Percentiles rank a stretch among this genome's conserved stretches.
phyloP scores from a whole-genome alignment of 2,888 invertebrate genomes.

The Mongoloraphidia duomilia region DNA sequence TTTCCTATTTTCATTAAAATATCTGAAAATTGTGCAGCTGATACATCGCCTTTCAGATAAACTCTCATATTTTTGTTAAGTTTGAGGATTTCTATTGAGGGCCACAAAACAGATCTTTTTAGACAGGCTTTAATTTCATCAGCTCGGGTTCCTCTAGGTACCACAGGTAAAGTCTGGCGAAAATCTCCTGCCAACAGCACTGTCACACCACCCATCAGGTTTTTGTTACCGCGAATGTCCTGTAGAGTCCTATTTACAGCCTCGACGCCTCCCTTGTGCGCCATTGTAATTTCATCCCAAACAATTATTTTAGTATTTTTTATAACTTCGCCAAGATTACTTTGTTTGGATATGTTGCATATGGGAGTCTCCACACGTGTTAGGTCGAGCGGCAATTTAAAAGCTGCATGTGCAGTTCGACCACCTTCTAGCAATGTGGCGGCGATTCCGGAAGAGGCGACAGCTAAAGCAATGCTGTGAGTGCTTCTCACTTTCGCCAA shows the following conservation, averaged over 20 bases:
- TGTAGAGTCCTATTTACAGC: conserved; percentile 15
- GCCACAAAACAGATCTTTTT: conserved; percentile 16
- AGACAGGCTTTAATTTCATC: conserved; percentile 14
- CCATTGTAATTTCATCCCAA: conserved; percentile 20
- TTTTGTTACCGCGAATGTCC: conserved; percentile 7
- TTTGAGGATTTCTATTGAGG: background rate
- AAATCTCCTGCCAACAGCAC: conserved; percentile 17
- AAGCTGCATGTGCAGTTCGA: conserved; percentile 17
- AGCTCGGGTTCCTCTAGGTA: conserved; percentile 8
- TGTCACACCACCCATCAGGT: conserved; percentile 12
- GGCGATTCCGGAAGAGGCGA: conserved; percentile 23
- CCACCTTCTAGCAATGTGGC: conserved; percentile 17
- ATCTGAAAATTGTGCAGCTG: conserved; percentile 1
- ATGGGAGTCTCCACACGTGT: conserved; percentile 4
- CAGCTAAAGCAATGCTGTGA: conserved; percentile 15
- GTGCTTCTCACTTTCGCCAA: conserved; percentile 13
- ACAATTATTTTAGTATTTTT: conserved; percentile 11
- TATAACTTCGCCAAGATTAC: conserved; percentile 8
- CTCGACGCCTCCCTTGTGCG: conserved; percentile 15
- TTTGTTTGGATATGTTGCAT: conserved; percentile 11
- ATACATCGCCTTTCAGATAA: background rate
- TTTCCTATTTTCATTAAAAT: conserved; percentile 4
- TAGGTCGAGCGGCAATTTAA: conserved; percentile 14
- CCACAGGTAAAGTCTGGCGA: conserved; percentile 14
- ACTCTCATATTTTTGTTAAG: conserved; percentile 3